Percentiles rank a stretch among this genome's conserved stretches.
Conservation (phyloP, 35 echinoderm and acorn worm genomes). For the Strongylocentrotus purpuratus region DNA sequence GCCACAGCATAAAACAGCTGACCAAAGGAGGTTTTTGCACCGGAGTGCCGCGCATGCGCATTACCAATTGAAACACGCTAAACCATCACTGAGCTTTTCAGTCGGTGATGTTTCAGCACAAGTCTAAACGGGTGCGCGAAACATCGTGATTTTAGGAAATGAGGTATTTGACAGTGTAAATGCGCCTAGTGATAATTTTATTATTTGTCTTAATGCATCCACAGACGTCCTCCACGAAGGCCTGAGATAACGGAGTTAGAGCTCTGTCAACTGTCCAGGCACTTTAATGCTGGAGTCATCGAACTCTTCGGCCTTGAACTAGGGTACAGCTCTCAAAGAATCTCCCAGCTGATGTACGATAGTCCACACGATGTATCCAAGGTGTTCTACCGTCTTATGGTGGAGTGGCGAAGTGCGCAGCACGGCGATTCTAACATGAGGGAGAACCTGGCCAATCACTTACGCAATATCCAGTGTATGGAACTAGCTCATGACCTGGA, state of each 20-base stretch:
- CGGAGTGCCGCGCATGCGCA: too few species aligned
- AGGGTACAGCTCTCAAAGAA: neutral
- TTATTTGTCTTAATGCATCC: neutral
- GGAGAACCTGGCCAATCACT: neutral
- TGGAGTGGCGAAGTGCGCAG: neutral
- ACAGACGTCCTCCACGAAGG: neutral
- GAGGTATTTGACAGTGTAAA: too few species aligned
- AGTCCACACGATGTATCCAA: neutral
- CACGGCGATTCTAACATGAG: neutral
- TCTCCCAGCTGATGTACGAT: neutral
- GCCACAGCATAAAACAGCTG: too few species aligned
- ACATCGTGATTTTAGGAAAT: too few species aligned
- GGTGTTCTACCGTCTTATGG: neutral
- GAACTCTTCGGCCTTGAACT: neutral
- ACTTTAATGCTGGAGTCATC: neutral
- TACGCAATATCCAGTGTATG: neutral
- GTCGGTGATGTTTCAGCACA: too few species aligned
- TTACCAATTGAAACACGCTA: too few species aligned
- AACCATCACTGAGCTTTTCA: too few species aligned
- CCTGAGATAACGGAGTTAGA: neutral
- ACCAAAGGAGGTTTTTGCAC: too few species aligned
- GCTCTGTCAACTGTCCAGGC: neutral
- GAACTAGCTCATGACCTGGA: neutral
- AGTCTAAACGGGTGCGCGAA: too few species aligned
- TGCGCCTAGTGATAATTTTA: too few species aligned